Base-by-base conservation (phyloP, 1,140 invertebrate genomes). In the Octopus bimaculoides region DNA sequence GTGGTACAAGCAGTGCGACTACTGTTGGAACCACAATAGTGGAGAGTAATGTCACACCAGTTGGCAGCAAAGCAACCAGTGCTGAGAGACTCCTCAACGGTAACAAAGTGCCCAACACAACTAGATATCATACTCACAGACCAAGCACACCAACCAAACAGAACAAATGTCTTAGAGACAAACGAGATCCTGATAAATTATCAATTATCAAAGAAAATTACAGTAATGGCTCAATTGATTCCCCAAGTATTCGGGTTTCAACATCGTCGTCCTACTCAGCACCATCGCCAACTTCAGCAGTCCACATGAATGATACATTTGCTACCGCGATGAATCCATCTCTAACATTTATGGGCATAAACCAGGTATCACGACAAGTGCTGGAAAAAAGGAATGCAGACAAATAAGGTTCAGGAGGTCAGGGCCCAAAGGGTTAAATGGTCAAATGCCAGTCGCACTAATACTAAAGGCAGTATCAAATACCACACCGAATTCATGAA, bases 111-210 rank as follows among this genome's bases (percentile, higher is more conserved):
- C 41, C 75, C 5, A 77, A 77, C 52, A 41, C 77, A 66, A 66
- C 77, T n/a, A n/a, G 26, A n/a, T 17, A 56, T 41, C 77, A n/a
- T 61, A 78, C n/a, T 52, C 77, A 56, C 54, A 56, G 77, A 52
- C 54, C 75, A 77, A 55, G 52, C 52, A 77, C 75, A 8, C 75
- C 75, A 9, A 77, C 75, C 20, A 55, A 55, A 53, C 52, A 80
- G 66, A 84, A 83, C 80, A 83, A 79, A 83, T 77, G 78, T 54
- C 69, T 78, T 20, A 80, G 82, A 61, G 77, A 83, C 66, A 80
- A 83, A 71, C 7, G 66, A 71, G 66, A 71, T 71, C 66, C 66
- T 10, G 66, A 71, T 71, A 71, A 71, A 71, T 71, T 71, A 71
- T 12, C 66, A 71, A 8, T 71, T 71, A n/a, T n/a, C n/a, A n/a